Evolutionary conservation across 2,797 vertebrate genomes (phyloP).

Genomic region (Paramormyrops hopkinsi): DNA sequence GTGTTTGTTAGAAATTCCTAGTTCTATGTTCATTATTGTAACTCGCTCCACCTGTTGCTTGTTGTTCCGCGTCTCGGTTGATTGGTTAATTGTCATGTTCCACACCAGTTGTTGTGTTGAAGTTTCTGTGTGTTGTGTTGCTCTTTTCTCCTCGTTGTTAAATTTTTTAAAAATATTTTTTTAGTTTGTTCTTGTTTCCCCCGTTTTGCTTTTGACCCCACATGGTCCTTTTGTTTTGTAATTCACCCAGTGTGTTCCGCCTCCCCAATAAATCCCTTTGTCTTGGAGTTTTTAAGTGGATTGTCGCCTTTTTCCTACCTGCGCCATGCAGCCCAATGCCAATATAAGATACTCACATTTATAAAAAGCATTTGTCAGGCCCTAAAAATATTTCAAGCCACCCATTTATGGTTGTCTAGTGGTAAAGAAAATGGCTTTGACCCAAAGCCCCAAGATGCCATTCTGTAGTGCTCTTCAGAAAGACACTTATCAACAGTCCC

Average conservation of each 20-base stretch:
- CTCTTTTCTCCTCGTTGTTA: neutral
- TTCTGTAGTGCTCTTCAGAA: neutral
- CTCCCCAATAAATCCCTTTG: neutral
- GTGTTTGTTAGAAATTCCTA: neutral
- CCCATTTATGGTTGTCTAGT: neutral
- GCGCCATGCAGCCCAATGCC: neutral
- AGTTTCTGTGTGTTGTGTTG: no score
- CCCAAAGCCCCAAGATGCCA: neutral
- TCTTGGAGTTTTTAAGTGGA: neutral
- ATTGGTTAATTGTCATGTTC: neutral
- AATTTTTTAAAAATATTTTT: neutral
- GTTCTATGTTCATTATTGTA: neutral
- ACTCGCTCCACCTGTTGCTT: neutral
- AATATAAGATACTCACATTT: neutral
- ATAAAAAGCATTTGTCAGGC: neutral
- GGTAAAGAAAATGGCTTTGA: neutral
- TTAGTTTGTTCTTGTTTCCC: neutral
- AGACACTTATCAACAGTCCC: neutral
- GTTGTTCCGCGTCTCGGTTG: neutral
- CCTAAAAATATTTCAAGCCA: neutral
- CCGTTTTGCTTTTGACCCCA: neutral
- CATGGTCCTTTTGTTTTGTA: neutral
- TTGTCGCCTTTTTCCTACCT: neutral
- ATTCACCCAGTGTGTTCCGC: neutral
- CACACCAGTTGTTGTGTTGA: neutral